phyloP scores from a whole-genome alignment of 35 echinoderm and acorn worm species.

The Diadema setosum region DNA sequence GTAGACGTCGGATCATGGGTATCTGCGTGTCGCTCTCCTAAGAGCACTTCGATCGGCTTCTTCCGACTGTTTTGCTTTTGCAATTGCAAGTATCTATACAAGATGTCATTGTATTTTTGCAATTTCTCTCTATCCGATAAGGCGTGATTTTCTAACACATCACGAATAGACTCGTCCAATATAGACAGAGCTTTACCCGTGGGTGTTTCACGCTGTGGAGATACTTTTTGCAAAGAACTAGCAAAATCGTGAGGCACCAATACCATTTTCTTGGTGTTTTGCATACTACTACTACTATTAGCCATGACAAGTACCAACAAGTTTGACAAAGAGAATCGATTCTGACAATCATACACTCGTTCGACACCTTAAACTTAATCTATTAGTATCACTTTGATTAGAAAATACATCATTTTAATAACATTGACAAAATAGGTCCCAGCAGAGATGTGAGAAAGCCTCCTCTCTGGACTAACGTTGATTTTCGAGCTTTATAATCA shows the following conservation, averaged over 20 bases:
- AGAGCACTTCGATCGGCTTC: neutral
- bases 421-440: neutral
- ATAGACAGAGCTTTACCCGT: neutral
- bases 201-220: neutral
- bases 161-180: neutral
- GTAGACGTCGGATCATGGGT: neutral
- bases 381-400: too few relatives aligned
- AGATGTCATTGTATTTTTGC: neutral
- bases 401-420: neutral
- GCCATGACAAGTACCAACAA: too few relatives aligned
- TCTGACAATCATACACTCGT: neutral
- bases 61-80: neutral
- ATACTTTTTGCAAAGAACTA: neutral
- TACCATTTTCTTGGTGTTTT: neutral
- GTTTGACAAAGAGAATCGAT: too few relatives aligned
- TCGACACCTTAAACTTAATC: too few relatives aligned
- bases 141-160: neutral
- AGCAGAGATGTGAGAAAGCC: neutral
- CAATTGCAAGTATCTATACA: neutral
- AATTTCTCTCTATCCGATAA: neutral
- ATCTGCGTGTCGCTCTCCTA: neutral
- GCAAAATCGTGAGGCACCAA: neutral
- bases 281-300: too few relatives aligned
- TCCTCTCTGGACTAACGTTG: neutral
- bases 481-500: neutral